These are phyloP conservation scores for Ptilonorhynchus violaceus DNA, from an alignment of 2,113 vertebrate species.

Conservation along the genomic window DNA sequence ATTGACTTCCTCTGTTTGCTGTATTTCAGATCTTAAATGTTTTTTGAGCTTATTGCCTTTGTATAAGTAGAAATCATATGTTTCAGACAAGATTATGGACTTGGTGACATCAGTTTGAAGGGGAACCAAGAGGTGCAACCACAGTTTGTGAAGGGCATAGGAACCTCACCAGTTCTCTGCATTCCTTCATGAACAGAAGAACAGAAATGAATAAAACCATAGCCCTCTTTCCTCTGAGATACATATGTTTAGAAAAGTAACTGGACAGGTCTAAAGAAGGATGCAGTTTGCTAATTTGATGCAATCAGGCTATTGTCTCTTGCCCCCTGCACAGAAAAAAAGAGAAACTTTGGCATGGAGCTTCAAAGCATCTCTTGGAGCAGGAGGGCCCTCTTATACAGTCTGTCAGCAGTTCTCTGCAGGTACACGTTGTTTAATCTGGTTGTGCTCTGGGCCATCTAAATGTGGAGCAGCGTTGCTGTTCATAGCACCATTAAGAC, in stretches of 20 bases:
- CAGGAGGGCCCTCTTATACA: background rate
- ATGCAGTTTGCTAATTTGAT: background rate
- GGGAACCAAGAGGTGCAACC: background rate
- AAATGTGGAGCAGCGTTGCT: background rate
- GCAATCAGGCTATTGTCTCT: background rate
- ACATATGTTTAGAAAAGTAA: background rate
- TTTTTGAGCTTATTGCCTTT: background rate
- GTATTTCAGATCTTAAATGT: background rate
- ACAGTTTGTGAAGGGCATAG: background rate
- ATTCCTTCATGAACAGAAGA: background rate
- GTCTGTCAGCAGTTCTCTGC: background rate
- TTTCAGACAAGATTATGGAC: background rate
- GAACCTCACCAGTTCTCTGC: background rate
- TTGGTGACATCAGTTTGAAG: background rate
- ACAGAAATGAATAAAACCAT: background rate
- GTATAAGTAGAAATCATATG: background rate
- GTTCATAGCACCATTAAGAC: background rate
- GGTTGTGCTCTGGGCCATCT: background rate
- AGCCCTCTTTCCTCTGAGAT: background rate
- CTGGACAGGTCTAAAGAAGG: background rate
- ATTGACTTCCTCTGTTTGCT: background rate
- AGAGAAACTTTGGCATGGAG: background rate
- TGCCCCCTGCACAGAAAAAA: background rate
- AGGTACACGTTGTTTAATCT: rapidly evolving
- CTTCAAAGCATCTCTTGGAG: background rate